These are phyloP conservation scores for Potorous gilbertii DNA, from an alignment of 2,797 vertebrate species.

Conservation along the genomic window DNA sequence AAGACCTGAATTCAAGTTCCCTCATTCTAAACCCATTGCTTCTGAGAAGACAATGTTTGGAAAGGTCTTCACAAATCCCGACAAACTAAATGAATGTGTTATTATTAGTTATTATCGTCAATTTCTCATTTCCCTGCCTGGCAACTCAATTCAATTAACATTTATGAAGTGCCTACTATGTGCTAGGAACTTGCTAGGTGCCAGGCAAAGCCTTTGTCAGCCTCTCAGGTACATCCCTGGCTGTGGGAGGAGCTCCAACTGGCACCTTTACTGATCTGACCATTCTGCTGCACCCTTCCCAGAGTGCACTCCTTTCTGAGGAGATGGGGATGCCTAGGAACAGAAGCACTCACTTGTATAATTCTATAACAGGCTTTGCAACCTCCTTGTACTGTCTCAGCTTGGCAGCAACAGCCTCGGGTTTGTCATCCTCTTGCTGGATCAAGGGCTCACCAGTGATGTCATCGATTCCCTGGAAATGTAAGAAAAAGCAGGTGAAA, in stretches of 20 bases:
- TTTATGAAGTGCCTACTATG: neutral
- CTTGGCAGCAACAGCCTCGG: constrained; percentile 90
- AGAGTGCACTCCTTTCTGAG: too few relatives aligned
- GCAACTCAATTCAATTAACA: neutral
- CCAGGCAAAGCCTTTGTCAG: too few relatives aligned
- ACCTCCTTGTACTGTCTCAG: constrained; percentile 96
- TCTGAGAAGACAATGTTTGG: too few relatives aligned
- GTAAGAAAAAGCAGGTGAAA: constrained; percentile 51
- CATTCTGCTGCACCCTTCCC: neutral
- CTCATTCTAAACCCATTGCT: too few relatives aligned
- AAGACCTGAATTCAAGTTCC: too few relatives aligned
- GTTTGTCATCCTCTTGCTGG: constrained; percentile 94
- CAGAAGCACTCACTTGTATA: constrained; percentile 92
- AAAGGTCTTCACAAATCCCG: neutral
- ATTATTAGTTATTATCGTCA: neutral
- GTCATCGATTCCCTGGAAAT: constrained; percentile 91
- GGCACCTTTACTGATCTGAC: neutral
- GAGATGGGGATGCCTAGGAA: rapidly evolving
- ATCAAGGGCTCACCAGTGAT: constrained; percentile 92
- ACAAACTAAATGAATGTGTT: too few relatives aligned
- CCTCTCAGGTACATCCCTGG: too few relatives aligned
- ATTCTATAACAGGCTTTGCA: constrained; percentile 94
- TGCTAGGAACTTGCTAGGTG: too few relatives aligned
- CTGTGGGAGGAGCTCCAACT: neutral
- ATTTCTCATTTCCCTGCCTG: neutral